These are phyloP conservation scores for Dermolepida albohirtum DNA, from an alignment of 2,888 invertebrate genomes.

Conservation along the genomic window DNA sequence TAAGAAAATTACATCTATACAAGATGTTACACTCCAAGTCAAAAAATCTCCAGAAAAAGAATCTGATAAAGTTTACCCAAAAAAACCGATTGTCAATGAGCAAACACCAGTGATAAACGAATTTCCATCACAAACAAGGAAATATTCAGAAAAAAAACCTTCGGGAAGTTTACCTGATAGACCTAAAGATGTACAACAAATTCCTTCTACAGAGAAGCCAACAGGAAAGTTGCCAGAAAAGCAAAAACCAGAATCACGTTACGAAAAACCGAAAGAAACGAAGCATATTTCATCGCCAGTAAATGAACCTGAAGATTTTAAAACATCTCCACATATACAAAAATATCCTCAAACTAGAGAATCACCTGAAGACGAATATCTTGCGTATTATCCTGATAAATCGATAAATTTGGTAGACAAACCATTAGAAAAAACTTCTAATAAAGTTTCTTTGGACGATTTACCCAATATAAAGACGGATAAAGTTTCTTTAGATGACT, in stretches of 20 bases:
- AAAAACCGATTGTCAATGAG: slow-evolving; percentile 40
- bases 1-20: slow-evolving; percentile 34
- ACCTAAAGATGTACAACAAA: slow-evolving; percentile 12
- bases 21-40: slow-evolving; percentile 52
- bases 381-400: slow-evolving; percentile 41
- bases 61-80: slow-evolving; percentile 45
- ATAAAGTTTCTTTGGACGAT: slow-evolving; percentile 39
- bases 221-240: slow-evolving; percentile 35
- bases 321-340: too few species aligned
- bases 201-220: slow-evolving; percentile 45
- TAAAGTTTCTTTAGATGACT: slow-evolving; percentile 24
- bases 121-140: slow-evolving; percentile 46
- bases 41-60: slow-evolving; percentile 48
- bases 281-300: slow-evolving; percentile 23
- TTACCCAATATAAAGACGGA: slow-evolving; percentile 33
- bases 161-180: slow-evolving; percentile 37
- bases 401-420: slow-evolving; percentile 28
- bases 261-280: slow-evolving; percentile 31
- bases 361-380: slow-evolving; percentile 7
- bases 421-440: slow-evolving; percentile 12
- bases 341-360: slow-evolving; percentile 10
- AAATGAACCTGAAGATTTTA: slow-evolving; percentile 16
- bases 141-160: slow-evolving; percentile 42
- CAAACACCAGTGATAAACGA: slow-evolving; percentile 43
- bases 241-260: slow-evolving; percentile 40